These are phyloP conservation scores for Drosophila melanica DNA, from an alignment of 1,140 invertebrate species.

Conservation along the genomic window DNA sequence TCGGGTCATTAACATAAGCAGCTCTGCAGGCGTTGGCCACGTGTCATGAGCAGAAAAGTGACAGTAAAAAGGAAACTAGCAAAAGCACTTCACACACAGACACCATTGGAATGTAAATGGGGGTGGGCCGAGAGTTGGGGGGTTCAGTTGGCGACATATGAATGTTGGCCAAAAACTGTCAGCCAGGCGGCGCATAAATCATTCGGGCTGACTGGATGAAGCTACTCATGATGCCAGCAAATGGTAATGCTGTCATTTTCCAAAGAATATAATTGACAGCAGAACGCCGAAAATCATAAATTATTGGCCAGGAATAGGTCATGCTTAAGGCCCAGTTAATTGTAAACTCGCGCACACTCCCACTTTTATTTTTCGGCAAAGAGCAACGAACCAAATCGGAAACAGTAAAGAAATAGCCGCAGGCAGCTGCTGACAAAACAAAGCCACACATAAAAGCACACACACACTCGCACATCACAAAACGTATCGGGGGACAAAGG, in stretches of 20 bases:
- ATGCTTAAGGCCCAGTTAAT: slow-evolving; percentile 29
- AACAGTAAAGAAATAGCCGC: slow-evolving; percentile 24
- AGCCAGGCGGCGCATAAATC: slow-evolving; percentile 65
- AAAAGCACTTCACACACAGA: slow-evolving; percentile 54
- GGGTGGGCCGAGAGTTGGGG: background rate
- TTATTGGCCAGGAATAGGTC: slow-evolving; percentile 46
- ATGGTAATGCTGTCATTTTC: slow-evolving; percentile 73
- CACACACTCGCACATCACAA: background rate
- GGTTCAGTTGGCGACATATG: slow-evolving; percentile 29
- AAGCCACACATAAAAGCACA: slow-evolving; percentile 5
- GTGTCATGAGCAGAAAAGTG: slow-evolving; percentile 47
- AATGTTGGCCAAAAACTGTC: slow-evolving; percentile 59
- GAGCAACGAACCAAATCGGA: slow-evolving; percentile 23
- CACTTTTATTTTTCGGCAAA: background rate
- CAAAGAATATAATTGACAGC: slow-evolving; percentile 81
- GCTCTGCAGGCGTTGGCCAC: slow-evolving; percentile 72
- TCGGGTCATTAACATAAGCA: slow-evolving; percentile 77
- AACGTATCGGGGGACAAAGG: background rate
- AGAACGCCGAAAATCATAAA: slow-evolving; percentile 78
- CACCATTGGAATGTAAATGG: background rate
- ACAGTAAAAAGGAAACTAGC: slow-evolving; percentile 63
- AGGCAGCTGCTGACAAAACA: slow-evolving; percentile 33
- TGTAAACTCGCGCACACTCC: slow-evolving; percentile 26
- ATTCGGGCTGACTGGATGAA: slow-evolving; percentile 49
- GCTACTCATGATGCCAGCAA: slow-evolving; percentile 55